These are phyloP conservation scores for Proterorhinus semilunaris DNA, from an alignment of 2,113 vertebrate species.

Conservation along the genomic window DNA sequence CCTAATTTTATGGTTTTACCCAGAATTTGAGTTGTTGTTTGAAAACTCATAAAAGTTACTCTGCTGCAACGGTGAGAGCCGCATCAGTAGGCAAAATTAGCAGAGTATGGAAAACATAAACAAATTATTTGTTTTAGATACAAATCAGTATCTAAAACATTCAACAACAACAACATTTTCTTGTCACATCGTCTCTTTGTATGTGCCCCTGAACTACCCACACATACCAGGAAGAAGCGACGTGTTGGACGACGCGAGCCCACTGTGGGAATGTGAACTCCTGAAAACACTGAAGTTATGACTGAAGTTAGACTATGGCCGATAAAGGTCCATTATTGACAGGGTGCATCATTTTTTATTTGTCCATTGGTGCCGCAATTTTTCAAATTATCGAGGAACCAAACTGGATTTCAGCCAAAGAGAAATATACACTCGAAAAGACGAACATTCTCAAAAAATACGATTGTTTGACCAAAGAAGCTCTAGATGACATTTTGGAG, in stretches of 20 bases:
- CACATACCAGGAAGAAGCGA: constrained; percentile 41
- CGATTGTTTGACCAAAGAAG: constrained; percentile 80
- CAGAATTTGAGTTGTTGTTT: too few species aligned
- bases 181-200: too few species aligned
- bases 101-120: too few species aligned
- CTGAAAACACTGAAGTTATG: constrained; percentile 44
- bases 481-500: constrained; percentile 86
- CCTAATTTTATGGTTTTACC: too few species aligned
- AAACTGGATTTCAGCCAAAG: constrained; percentile 80
- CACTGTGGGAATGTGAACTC: constrained; percentile 1
- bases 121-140: too few species aligned
- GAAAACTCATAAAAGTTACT: too few species aligned
- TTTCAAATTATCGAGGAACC: constrained; percentile 94
- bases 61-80: too few species aligned
- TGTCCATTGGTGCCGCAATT: constrained; percentile 92
- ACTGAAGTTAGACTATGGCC: constrained; percentile 78
- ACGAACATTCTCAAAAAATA: constrained; percentile 77
- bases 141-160: too few species aligned
- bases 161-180: too few species aligned
- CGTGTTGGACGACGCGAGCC: constrained; percentile 8
- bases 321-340: constrained; percentile 92
- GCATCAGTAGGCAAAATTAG: too few species aligned
- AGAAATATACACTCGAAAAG: constrained; percentile 77
- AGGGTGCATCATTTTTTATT: constrained; percentile 93
- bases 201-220: not conserved